Evolutionary conservation across 2,113 vertebrate genomes (phyloP).

Genomic region (Nibea coibor): DNA sequence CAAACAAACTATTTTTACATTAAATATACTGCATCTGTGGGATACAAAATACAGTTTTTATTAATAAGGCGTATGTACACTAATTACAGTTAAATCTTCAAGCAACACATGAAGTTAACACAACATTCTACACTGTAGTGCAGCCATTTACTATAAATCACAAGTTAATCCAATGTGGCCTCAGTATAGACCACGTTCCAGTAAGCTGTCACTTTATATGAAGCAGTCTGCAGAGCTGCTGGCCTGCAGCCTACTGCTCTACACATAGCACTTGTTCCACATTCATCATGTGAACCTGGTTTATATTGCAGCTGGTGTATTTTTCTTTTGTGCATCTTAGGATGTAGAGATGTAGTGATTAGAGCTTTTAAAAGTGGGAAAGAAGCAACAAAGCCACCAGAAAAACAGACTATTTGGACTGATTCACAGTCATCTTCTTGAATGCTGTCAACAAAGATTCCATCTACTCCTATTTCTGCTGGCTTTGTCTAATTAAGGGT

Average conservation of each 20-base stretch:
- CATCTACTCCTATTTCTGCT: slow-evolving; percentile 4
- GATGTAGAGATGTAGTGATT: neutral
- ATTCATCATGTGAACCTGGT: slow-evolving; percentile 25
- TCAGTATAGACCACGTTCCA: slow-evolving; percentile 11
- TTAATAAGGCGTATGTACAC: neutral
- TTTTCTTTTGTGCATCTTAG: neutral
- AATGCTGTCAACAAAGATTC: slow-evolving; percentile 10
- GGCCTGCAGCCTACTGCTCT: slow-evolving; percentile 23
- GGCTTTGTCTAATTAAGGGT: slow-evolving; percentile 20
- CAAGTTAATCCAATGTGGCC: neutral
- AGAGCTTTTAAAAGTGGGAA: neutral
- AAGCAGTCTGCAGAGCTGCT: slow-evolving; percentile 13
- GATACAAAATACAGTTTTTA: neutral
- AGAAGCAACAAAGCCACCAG: neutral
- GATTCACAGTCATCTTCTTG: slow-evolving; percentile 14
- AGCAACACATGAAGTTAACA: slow-evolving; percentile 20
- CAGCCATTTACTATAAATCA: slow-evolving; percentile 13
- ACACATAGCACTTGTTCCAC: slow-evolving; percentile 18
- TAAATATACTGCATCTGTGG: neutral
- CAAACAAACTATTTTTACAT: neutral
- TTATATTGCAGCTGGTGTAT: neutral
- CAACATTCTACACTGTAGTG: slow-evolving; percentile 7
- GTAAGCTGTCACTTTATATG: slow-evolving; percentile 27
- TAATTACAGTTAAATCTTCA: neutral
- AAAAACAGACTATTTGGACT: slow-evolving; percentile 6